Evolutionary conservation across 2,113 vertebrate species (phyloP), one percentile per base, ranked within the genome.

Genomic region (Larimichthys polyactis): DNA sequence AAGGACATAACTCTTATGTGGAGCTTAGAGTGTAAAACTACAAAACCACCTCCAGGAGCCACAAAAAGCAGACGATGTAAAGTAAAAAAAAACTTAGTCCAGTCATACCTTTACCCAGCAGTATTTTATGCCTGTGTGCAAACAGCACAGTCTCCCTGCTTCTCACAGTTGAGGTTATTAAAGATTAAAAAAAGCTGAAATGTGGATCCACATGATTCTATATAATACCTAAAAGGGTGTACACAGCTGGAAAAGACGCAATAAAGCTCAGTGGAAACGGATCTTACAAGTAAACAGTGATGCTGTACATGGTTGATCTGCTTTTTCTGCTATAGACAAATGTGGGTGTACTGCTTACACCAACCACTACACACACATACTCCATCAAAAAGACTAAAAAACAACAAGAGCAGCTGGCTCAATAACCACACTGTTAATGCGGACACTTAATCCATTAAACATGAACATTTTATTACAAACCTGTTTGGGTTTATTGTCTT

Each of bases 341-440:
- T 81, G 29, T 62, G 64, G 57, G 29, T 46, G 62, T 27, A 12
- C 27, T 60, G 36, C 51, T 85, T 71, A 65, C 74, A 58, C 78
- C 83, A 32, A 79, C 71, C 15, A 54, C 27, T 63, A 48, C n/a
- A 79, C 64, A 15, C 77, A 74, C 79, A 51, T 54, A 27, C 65
- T 49, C 11, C 32, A 64, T 43, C 6, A 15, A 59, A 68, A 58
- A 57, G 32, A 36, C 4, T 2, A 19, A 43, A 29, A 46, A 62
- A 22, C 16, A 40, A 51, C 22, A 59, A n/a, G n/a, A 16, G 11
- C 10, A n/a, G 40, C 46, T 36, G 68, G 71, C 16, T 36, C 69
- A 71, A 70, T 46, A 36, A 22, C 46, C 43, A 68, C 58, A 43
- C 29, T 49, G 54, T 44, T 24, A 7, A 69, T 22, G 52, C 20